Evolutionary conservation across 2,113 vertebrate genomes (phyloP).

Genomic region (human): DNA sequence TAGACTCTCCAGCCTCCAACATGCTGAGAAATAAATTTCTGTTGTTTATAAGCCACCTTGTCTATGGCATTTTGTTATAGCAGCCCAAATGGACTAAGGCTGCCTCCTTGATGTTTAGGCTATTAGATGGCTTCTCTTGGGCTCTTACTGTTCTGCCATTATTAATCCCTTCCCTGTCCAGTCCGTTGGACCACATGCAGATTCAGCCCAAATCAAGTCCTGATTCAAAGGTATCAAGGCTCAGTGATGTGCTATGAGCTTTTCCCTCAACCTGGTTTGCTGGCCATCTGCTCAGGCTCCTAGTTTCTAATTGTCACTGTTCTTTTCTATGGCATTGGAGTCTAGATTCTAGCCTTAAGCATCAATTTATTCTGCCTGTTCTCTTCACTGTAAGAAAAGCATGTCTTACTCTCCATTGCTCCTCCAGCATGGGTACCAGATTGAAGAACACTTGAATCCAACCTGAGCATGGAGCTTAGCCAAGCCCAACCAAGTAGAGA

Average conservation of each 20-base stretch:
- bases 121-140: not conserved
- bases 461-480: not conserved
- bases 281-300: not conserved
- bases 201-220: not conserved
- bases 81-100: not conserved
- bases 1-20: not conserved
- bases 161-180: not conserved
- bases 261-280: not conserved
- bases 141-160: not conserved
- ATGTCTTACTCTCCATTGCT: not conserved
- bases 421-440: not conserved
- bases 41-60: not conserved
- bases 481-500: not conserved
- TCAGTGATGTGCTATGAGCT: not conserved
- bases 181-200: not conserved
- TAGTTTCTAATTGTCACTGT: not conserved
- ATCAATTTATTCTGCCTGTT: not conserved
- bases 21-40: not conserved
- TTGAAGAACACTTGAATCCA: not conserved
- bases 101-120: not conserved
- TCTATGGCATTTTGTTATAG: not conserved
- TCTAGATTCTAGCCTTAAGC: not conserved
- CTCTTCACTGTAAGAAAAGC: not conserved
- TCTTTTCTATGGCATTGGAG: not conserved
- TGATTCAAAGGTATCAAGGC: not conserved